phyloP scores from a whole-genome alignment of 2,888 invertebrate species.

The Phortica okadai region DNA sequence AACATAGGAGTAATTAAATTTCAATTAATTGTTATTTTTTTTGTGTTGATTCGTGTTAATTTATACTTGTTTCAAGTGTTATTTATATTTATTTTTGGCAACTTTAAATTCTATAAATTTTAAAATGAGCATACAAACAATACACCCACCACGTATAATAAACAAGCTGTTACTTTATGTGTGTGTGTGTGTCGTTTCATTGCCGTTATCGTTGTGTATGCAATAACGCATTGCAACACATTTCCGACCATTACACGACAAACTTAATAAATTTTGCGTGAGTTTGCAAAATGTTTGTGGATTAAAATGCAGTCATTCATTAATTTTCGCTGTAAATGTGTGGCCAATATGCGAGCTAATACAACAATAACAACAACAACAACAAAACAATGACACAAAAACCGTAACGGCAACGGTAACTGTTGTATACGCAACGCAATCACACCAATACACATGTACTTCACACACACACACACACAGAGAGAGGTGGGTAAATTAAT shows the following conservation, averaged over 20 bases:
- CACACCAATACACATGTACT: conserved; percentile 36
- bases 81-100: no score
- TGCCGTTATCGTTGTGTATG: neutral
- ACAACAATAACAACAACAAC: neutral
- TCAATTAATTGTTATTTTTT: no score
- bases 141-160: no score
- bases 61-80: no score
- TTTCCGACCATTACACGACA: conserved; percentile 16
- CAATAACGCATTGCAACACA: neutral
- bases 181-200: neutral
- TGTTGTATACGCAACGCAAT: conserved; percentile 16
- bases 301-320: conserved; percentile 72
- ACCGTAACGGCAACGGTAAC: neutral
- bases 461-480: conserved; percentile 31
- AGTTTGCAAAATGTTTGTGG: conserved; percentile 64
- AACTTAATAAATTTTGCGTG: conserved; percentile 55
- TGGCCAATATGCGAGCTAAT: conserved; percentile 54
- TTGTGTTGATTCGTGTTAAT: no score
- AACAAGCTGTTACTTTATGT: no score
- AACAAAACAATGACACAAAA: neutral
- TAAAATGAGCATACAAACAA: no score
- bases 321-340: conserved; percentile 63
- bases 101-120: no score
- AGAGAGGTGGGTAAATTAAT: conserved; percentile 61
- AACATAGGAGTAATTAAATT: no score